Evolutionary conservation across 2,888 invertebrate species (phyloP).

Genomic region (Amphipoea oculea): DNA sequence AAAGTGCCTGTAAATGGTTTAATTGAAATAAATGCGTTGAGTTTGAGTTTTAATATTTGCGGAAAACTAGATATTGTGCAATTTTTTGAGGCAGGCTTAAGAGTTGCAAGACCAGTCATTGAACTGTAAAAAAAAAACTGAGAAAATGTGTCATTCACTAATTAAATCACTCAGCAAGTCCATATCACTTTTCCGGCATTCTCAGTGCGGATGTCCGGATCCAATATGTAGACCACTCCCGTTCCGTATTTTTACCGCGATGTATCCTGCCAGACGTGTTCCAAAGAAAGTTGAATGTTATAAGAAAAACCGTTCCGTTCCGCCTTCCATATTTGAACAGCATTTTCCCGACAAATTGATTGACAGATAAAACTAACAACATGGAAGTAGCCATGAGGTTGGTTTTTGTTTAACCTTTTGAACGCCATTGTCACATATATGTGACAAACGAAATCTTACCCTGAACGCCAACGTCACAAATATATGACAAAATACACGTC

Average conservation of each 20-base stretch:
- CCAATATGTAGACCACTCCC: slow-evolving; percentile 41
- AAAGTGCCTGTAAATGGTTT: background rate
- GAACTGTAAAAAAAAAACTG: background rate
- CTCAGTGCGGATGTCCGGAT: slow-evolving; percentile 38
- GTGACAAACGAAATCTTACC: too few species aligned
- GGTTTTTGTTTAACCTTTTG: background rate
- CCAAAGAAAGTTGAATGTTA: slow-evolving; percentile 49
- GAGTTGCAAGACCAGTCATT: background rate
- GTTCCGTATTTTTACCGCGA: slow-evolving; percentile 35
- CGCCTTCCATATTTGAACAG: slow-evolving; percentile 31
- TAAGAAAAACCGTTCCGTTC: slow-evolving; percentile 38
- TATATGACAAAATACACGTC: too few species aligned
- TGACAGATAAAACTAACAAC: slow-evolving; percentile 13
- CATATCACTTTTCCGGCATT: slow-evolving; percentile 1
- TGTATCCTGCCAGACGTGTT: slow-evolving; percentile 49
- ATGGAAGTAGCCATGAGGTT: background rate
- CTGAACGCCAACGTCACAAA: too few species aligned
- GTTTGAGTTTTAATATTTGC: background rate
- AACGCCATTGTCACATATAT: too few species aligned
- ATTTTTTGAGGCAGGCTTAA: background rate
- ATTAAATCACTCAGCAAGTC: slow-evolving; percentile 14
- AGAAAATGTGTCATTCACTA: slow-evolving; percentile 17
- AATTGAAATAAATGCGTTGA: background rate
- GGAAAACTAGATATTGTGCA: background rate
- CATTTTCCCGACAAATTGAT: slow-evolving; percentile 37